Conservation (phyloP, 2,113 vertebrate species). For the Chelonoidis abingdonii region DNA sequence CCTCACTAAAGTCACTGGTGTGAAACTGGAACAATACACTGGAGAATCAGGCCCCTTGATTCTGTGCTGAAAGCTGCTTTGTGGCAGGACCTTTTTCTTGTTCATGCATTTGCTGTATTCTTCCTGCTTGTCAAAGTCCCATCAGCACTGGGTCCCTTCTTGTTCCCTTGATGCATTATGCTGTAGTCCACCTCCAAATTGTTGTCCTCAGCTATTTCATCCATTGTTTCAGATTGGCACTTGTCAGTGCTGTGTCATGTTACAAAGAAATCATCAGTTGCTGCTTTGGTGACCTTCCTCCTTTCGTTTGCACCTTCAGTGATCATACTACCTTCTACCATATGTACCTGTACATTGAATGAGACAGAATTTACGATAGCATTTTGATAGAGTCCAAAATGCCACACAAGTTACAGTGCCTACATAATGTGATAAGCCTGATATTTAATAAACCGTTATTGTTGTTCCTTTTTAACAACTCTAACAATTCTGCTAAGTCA, state of each 20-base stretch:
- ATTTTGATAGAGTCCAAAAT: not conserved
- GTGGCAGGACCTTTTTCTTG: not conserved
- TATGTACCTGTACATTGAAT: not conserved
- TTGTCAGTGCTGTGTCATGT: not conserved
- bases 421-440: not conserved
- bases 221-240: not conserved
- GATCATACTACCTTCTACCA: no score
- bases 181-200: not conserved
- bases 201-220: not conserved
- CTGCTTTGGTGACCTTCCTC: not conserved
- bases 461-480: fast-evolving
- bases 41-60: not conserved
- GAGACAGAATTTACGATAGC: fast-evolving
- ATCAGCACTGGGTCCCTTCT: not conserved
- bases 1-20: not conserved
- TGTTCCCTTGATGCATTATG: not conserved
- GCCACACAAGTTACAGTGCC: not conserved
- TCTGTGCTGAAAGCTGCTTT: not conserved
- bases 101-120: not conserved
- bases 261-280: not conserved
- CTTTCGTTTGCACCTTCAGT: not conserved
- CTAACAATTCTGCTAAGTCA: not conserved
- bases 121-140: not conserved
- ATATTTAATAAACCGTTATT: not conserved
- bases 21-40: not conserved